phyloP scores from a whole-genome alignment of 2,888 invertebrate genomes.

The Macrophya annulata region DNA sequence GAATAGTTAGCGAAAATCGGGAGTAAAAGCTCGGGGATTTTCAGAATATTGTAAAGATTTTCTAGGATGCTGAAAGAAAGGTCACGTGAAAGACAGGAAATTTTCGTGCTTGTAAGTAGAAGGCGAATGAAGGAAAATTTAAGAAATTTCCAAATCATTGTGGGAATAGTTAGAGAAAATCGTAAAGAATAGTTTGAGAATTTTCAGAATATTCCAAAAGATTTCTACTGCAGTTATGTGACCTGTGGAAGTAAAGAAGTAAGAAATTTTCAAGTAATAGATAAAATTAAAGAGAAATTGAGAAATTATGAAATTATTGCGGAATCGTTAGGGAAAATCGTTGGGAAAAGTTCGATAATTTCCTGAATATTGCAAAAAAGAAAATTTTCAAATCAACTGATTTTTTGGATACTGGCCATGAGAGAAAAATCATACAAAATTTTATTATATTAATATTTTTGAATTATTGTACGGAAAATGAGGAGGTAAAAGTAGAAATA shows the following conservation, averaged over 20 bases:
- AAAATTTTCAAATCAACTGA: too few relatives aligned
- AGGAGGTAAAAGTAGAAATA: neutral
- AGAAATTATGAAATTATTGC: too few relatives aligned
- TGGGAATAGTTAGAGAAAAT: neutral
- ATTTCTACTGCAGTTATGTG: too few relatives aligned
- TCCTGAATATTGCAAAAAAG: neutral
- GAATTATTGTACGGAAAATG: neutral
- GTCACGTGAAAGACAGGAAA: too few relatives aligned
- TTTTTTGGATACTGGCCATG: too few relatives aligned
- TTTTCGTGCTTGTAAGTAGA: neutral
- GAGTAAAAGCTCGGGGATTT: neutral
- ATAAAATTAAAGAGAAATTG: neutral
- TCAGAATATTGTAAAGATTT: neutral
- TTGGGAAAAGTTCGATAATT: neutral
- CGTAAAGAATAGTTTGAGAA: neutral
- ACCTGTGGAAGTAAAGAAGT: too few relatives aligned
- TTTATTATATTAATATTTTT: neutral
- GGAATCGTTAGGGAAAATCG: neutral
- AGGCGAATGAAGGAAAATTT: neutral
- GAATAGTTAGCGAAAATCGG: neutral
- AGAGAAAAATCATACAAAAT: neutral
- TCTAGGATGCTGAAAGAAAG: neutral
- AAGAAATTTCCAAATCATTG: neutral
- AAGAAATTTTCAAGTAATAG: neutral
- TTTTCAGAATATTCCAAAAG: neutral